A percentile compares a stretch with the other conserved stretches of the same genome.
These are phyloP conservation scores for Sesamia nonagrioides DNA, from an alignment of 1,140 invertebrate genomes.

Conservation along the genomic window DNA sequence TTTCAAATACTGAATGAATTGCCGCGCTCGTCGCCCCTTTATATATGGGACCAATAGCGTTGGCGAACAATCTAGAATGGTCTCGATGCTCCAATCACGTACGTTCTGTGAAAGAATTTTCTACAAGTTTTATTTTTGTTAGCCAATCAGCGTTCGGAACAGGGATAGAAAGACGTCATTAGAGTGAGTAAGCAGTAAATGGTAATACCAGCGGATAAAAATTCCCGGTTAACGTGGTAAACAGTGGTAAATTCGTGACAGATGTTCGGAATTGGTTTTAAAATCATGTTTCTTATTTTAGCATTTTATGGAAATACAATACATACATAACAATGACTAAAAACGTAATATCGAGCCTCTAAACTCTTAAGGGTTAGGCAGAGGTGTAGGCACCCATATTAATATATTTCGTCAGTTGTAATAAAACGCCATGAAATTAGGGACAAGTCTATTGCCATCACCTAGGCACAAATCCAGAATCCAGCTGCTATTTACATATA, in stretches of 20 bases:
- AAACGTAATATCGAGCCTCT: no score
- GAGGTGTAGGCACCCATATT: no score
- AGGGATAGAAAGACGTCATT: constrained; percentile 36
- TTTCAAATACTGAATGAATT: constrained; percentile 71
- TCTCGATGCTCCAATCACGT: constrained; percentile 56
- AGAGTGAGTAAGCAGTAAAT: constrained; percentile 14
- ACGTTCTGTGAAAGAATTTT: constrained; percentile 54
- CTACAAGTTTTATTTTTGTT: constrained; percentile 50
- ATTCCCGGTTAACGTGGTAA: constrained; percentile 10
- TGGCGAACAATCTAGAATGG: constrained; percentile 64
- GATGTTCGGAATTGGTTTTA: not conserved
- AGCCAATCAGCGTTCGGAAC: constrained; percentile 56
- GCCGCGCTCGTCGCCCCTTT: constrained; percentile 59
- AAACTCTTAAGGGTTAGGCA: no score
- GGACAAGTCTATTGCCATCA: no score
- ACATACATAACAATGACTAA: no score
- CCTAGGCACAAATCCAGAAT: no score
- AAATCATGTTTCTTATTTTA: not conserved
- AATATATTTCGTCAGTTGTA: no score
- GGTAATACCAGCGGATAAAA: constrained; percentile 29
- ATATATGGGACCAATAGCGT: constrained; percentile 66
- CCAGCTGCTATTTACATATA: no score
- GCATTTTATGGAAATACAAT: not conserved
- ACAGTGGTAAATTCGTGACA: not conserved
- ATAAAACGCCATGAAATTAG: no score